Evolutionary conservation across 2,797 vertebrate genomes (phyloP), one percentile per base, ranked within the genome.

Genomic region (Tinamus major): DNA sequence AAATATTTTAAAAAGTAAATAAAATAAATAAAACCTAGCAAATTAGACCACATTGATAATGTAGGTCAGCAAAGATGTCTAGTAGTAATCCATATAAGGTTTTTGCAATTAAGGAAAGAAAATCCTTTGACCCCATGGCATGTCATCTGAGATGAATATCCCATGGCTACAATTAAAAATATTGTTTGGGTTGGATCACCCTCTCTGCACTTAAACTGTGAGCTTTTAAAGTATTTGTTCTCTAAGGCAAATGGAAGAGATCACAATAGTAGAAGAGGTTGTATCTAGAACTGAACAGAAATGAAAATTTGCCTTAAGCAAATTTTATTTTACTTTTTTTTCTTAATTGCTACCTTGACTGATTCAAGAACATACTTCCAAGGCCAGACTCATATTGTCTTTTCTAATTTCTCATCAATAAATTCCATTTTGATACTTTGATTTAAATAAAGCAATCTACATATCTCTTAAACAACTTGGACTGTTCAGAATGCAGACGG

Each of bases 141-240:
- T 33, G n/a, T 83, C 85, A 87, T 83, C 55, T 4, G 79, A 91
- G 82, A 72, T 18, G 4, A 83, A 91, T 92, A 92, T 91, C 94
- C 94, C 85, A 85, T 62, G 82, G 93, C 93, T 95, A 93, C 89
- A 87, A 91, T 91, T 94, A 93, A 92, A 95, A 92, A 85, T 61
- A 61, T 33, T 89, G 48, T 83, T 93, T 83, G 63, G 51, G 35
- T 83, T 87, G 31, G 55, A 19, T 85, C 59, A 85, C 51, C 49
- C n/a, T 75, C 24, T 78, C 89, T 91, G 58, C 9, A 90, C 48
- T 69, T 9, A 58, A 9, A 78, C 13, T 26, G 69, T 4, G 4
- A 89, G 51, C 35, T 56, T 85, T 92, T 87, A 76, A 75, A 67
- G 27, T 61, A 15, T 83, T 91, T 94, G 46, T 37, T 83, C 77